A percentile compares a stretch with the other conserved stretches of the same genome.
These are phyloP conservation scores for Anabacerthia variegaticeps DNA, from an alignment of 2,797 vertebrate species.

Conservation along the genomic window DNA sequence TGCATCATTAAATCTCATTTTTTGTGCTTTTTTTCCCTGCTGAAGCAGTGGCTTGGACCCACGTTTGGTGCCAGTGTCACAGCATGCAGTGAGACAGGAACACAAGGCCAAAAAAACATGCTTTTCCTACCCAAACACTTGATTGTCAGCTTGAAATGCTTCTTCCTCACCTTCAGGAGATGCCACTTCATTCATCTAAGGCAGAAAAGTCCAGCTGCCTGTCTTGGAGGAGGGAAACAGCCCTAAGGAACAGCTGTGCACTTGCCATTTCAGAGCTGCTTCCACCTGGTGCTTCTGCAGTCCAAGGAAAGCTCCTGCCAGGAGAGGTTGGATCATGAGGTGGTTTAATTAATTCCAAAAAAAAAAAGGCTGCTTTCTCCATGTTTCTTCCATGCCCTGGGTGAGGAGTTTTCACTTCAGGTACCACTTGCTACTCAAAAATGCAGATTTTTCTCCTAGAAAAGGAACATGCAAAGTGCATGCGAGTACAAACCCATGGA, in stretches of 20 bases:
- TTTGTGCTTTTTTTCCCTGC: neutral
- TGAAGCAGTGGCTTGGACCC: too few species aligned
- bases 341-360: neutral
- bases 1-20: neutral
- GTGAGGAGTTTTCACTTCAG: neutral
- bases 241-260: neutral
- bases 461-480: constrained; percentile 7
- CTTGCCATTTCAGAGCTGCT: neutral
- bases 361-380: neutral
- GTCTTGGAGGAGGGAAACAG: neutral
- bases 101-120: neutral
- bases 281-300: neutral
- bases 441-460: neutral
- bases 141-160: neutral
- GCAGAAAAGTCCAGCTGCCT: neutral
- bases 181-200: neutral
- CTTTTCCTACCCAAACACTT: neutral
- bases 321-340: neutral
- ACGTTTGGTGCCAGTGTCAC: neutral
- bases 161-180: neutral
- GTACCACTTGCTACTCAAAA: neutral
- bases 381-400: neutral
- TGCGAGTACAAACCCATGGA: neutral
- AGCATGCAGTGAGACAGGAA: neutral
- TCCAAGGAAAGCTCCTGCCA: neutral